Conservation (phyloP, 2,797 vertebrate species). For the Falco cherrug region DNA sequence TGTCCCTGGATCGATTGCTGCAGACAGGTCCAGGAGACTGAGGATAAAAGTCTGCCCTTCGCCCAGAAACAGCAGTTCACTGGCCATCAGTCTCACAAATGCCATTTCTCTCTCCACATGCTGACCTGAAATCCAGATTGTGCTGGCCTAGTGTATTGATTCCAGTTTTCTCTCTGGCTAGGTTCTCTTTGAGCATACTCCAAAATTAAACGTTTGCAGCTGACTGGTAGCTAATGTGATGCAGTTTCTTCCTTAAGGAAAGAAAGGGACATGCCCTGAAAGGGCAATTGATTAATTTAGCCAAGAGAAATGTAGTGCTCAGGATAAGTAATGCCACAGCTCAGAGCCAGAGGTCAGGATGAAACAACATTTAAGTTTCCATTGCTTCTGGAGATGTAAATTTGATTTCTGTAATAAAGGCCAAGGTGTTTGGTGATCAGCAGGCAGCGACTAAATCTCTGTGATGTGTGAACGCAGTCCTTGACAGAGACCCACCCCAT, state of each 20-base stretch:
- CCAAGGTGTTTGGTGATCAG: not conserved
- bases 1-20: not conserved
- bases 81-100: constrained; percentile 23
- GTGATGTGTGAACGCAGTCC: not conserved
- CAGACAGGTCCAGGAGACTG: not conserved
- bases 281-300: constrained; percentile 44
- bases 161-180: constrained; percentile 21
- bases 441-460: not conserved
- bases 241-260: constrained; percentile 20
- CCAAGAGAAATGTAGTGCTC: constrained; percentile 9
- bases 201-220: constrained; percentile 33
- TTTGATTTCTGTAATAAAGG: constrained; percentile 23
- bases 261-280: constrained; percentile 16
- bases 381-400: constrained; percentile 18
- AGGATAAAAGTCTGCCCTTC: not conserved
- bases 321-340: constrained; percentile 1
- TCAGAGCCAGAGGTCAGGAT: constrained; percentile 17
- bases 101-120: not conserved
- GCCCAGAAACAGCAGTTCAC: not conserved
- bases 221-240: constrained; percentile 19
- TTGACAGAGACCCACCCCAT: not conserved
- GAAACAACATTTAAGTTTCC: not conserved
- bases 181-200: not conserved
- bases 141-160: constrained; percentile 26
- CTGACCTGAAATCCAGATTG: constrained; percentile 47